Percentiles rank a stretch among this genome's conserved stretches.
Evolutionary conservation across 2,797 vertebrate species (phyloP).

Genomic region (Anniella stebbinsi): DNA sequence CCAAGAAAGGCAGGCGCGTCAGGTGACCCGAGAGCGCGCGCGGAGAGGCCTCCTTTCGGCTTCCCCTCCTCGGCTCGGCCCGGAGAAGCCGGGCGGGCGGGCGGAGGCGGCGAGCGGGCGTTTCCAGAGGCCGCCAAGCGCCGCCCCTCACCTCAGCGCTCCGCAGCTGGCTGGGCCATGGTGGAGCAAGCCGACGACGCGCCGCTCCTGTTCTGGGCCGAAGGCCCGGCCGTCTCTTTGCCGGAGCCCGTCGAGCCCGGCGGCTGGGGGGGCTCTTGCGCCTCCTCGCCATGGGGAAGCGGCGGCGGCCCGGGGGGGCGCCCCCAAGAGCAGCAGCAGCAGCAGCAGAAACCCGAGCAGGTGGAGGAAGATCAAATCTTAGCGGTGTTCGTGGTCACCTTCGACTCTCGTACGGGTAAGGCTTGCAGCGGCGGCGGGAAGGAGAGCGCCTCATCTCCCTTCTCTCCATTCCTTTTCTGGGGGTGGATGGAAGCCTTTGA

Average conservation of each 20-base stretch:
- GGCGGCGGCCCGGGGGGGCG: conserved; percentile 68
- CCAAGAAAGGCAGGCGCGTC: not conserved
- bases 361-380: conserved; percentile 96
- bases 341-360: conserved; percentile 63
- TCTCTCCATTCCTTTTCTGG: not conserved
- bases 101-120: not conserved
- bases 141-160: conserved; percentile 26
- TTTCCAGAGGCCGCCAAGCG: conserved; percentile 25
- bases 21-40: not conserved
- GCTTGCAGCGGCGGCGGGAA: not conserved
- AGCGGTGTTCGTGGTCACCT: conserved; percentile 95
- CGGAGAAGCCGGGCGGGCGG: not conserved
- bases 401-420: conserved; percentile 95
- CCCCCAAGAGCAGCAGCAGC: conserved; percentile 31
- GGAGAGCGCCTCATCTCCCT: no score
- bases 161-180: conserved; percentile 79
- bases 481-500: not conserved
- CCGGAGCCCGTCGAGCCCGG: conserved; percentile 71
- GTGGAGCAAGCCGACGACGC: conserved; percentile 93
- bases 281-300: conserved; percentile 61
- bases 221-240: conserved; percentile 86
- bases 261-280: conserved; percentile 62
- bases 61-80: fast-evolving
- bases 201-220: conserved; percentile 94
- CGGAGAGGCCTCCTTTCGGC: fast-evolving